These are phyloP conservation scores for Agonopterix alstromeriana DNA, from an alignment of 2,888 invertebrate genomes.

Conservation along the genomic window DNA sequence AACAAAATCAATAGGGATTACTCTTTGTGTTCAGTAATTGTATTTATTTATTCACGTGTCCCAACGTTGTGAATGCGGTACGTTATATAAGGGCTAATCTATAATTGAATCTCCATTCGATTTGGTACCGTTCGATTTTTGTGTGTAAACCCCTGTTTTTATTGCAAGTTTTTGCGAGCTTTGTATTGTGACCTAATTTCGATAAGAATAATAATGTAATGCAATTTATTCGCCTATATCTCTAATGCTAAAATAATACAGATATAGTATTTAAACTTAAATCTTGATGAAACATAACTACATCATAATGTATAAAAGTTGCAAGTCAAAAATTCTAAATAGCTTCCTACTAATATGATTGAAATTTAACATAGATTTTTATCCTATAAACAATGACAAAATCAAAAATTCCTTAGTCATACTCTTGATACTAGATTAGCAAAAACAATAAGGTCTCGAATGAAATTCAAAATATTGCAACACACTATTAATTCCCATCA, in stretches of 20 bases:
- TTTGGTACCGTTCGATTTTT: conserved; percentile 62
- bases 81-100: conserved; percentile 68
- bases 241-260: no score
- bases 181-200: conserved; percentile 13
- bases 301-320: no score
- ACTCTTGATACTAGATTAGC: no score
- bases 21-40: conserved; percentile 67
- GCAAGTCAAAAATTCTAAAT: no score
- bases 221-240: no score
- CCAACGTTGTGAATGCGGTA: conserved; percentile 64
- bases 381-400: no score
- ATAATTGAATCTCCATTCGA: conserved; percentile 73
- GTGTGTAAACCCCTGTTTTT: conserved; percentile 31
- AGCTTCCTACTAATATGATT: no score
- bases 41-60: conserved; percentile 76
- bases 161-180: conserved; percentile 17
- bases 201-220: not conserved
- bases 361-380: no score
- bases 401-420: no score
- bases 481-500: conserved; percentile 6
- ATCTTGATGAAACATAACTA: no score
- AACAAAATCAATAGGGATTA: conserved; percentile 66
- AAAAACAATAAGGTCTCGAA: no score
- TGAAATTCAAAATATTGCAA: not conserved
- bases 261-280: no score